Evolutionary conservation across 2,888 invertebrate genomes (phyloP), one percentile per base, ranked within the genome.

Genomic region (Leptinotarsa tumamoca): DNA sequence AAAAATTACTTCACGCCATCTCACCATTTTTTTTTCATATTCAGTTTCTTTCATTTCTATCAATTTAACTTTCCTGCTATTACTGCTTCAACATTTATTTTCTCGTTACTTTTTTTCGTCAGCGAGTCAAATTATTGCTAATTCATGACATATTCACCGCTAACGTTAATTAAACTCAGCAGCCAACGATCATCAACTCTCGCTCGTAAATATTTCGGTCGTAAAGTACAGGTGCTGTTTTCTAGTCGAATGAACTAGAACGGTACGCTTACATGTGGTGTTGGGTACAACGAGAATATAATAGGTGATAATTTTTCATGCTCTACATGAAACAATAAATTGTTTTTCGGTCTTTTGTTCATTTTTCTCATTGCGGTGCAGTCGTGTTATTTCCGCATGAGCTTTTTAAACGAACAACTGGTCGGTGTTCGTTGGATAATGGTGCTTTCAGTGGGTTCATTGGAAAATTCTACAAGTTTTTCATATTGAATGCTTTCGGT

Each of bases 271-370:
- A 56, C 56, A 54, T 56, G 18, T 52, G 52, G 56, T 51, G 18
- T 69, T 69, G 13, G 33, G 43, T 63, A 63, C 27, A 63, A 43
- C 63, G 56, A 23, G 51, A 56, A 51, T 56, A 69, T 43, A 18
- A 51, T 56, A 69, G 69, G 69, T 69, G 69, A 69, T 69, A 69
- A 69, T 54, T 69, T 69, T 69, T 69, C 69, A 56, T 51, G 69
- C 69, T 56, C 69, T 27, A 69, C 27, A 69, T 27, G 17, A 56
- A 54, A 68, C 68, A 54, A 54, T 54, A 43, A 43, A 33, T 69
- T 18, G 69, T 69, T 54, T 69, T 51, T 18, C 18, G 15, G 54
- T 43, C 43, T 33, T 56, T 69, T 69, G 27, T 52, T 68, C 51
- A 21, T 15, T 54, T 68, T 68, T 52, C 68, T 68, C n/a, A 54